phyloP scores from a whole-genome alignment of 2,888 invertebrate species.

The Drosophila ochracea region DNA sequence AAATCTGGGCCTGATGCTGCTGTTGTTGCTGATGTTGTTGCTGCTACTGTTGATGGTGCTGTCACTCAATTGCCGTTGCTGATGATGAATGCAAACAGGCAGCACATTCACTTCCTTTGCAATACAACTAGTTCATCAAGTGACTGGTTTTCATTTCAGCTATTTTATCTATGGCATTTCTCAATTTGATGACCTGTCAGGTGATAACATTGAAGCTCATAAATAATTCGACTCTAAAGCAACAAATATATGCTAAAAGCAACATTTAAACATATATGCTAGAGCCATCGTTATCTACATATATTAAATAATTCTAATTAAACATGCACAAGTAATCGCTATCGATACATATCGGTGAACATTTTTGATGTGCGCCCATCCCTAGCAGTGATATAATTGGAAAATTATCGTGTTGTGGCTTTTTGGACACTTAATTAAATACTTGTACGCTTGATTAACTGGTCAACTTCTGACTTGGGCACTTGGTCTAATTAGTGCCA shows the following conservation, averaged over 20 bases:
- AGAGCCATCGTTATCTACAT: background rate
- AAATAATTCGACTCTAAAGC: slow-evolving; percentile 57
- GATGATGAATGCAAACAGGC: slow-evolving; percentile 71
- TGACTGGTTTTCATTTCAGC: slow-evolving; percentile 13
- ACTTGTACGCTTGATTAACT: slow-evolving; percentile 69
- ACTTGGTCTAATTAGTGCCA: slow-evolving; percentile 65
- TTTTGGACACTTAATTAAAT: slow-evolving; percentile 69
- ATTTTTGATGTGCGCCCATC: background rate
- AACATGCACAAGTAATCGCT: background rate
- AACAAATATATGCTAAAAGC: background rate
- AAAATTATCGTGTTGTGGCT: slow-evolving; percentile 7
- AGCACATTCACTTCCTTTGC: slow-evolving; percentile 26
- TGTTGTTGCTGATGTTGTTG: slow-evolving; percentile 24
- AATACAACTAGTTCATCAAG: slow-evolving; percentile 6
- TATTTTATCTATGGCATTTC: slow-evolving; percentile 21
- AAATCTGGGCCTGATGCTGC: slow-evolving; percentile 53
- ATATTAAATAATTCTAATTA: background rate
- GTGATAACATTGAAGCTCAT: slow-evolving; percentile 55
- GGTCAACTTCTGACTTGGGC: slow-evolving; percentile 43
- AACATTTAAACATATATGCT: background rate
- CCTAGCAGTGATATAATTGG: slow-evolving; percentile 10
- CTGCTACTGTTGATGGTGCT: slow-evolving; percentile 40
- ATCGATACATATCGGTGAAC: background rate
- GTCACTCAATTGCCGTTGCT: slow-evolving; percentile 70
- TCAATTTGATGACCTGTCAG: slow-evolving; percentile 55